These are phyloP conservation scores for Scaptomyza reducta DNA, from an alignment of 2,888 invertebrate genomes.

Conservation along the genomic window DNA sequence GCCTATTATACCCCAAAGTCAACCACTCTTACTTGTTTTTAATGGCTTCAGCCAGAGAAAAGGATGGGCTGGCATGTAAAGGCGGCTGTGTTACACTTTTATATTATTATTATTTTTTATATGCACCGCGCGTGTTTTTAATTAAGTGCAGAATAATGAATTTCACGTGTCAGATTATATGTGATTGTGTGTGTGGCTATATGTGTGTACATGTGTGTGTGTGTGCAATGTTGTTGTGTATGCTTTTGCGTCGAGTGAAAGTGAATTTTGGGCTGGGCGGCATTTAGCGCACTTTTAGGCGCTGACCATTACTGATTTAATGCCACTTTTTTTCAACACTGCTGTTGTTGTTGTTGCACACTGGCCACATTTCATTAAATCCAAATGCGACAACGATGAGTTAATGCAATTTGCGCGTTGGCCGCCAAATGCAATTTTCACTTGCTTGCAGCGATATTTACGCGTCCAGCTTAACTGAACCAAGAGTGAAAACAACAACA, in stretches of 20 bases:
- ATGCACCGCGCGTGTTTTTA: slow-evolving; percentile 70
- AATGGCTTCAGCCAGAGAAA: slow-evolving; percentile 8
- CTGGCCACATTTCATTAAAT: slow-evolving; percentile 57
- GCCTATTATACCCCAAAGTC: not conserved
- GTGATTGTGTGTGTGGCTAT: not conserved
- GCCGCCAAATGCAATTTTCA: slow-evolving; percentile 51
- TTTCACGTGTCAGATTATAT: slow-evolving; percentile 29
- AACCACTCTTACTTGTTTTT: slow-evolving; percentile 5
- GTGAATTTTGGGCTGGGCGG: slow-evolving; percentile 41
- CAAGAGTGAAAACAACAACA: slow-evolving; percentile 11
- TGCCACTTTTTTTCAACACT: slow-evolving; percentile 26
- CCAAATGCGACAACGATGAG: slow-evolving; percentile 55
- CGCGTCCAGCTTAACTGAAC: slow-evolving; percentile 40
- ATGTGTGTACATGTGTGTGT: slow-evolving; percentile 4
- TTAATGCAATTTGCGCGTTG: slow-evolving; percentile 73
- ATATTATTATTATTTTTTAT: slow-evolving; percentile 4
- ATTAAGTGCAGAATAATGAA: slow-evolving; percentile 82
- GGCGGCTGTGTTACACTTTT: slow-evolving; percentile 50
- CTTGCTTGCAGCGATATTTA: slow-evolving; percentile 50
- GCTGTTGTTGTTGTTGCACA: slow-evolving; percentile 3
- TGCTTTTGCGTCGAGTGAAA: slow-evolving; percentile 45
- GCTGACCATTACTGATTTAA: slow-evolving; percentile 23
- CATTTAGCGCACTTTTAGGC: slow-evolving; percentile 54
- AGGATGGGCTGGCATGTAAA: not conserved
- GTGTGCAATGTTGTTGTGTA: slow-evolving; percentile 1